These are phyloP conservation scores for Cyclophora albipunctata DNA, from an alignment of 2,888 invertebrate genomes.

Conservation along the genomic window DNA sequence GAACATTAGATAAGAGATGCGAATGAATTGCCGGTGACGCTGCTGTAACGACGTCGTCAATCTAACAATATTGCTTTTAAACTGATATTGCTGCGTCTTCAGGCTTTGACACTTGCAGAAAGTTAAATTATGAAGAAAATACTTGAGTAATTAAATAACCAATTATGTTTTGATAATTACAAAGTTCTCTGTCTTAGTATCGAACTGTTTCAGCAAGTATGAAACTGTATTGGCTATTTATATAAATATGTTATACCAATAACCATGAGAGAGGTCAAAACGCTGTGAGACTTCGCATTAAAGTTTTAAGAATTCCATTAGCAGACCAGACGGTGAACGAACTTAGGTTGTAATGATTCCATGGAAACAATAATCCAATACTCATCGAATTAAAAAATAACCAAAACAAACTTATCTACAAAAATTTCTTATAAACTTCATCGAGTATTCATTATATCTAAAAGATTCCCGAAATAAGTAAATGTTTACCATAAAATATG, in stretches of 20 bases:
- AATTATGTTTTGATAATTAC: constrained; percentile 2
- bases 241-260: constrained; percentile 5
- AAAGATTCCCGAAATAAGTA: constrained; percentile 18
- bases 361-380: too few relatives aligned
- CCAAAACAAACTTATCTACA: too few relatives aligned
- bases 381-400: too few relatives aligned
- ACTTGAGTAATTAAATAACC: not conserved
- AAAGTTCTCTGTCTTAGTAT: too few relatives aligned
- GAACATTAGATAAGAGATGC: constrained; percentile 29
- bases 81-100: constrained; percentile 14
- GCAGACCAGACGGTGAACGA: constrained; percentile 38
- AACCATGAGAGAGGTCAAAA: constrained; percentile 21
- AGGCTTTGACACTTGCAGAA: too few relatives aligned
- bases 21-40: constrained; percentile 34
- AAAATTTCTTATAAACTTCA: constrained; percentile 17
- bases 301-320: constrained; percentile 48
- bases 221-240: too few relatives aligned
- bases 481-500: not conserved
- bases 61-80: constrained; percentile 30
- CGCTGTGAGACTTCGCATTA: constrained; percentile 26
- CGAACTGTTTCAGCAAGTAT: too few relatives aligned
- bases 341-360: constrained; percentile 9
- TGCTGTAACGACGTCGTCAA: constrained; percentile 37
- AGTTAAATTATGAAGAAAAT: too few relatives aligned
- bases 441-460: constrained; percentile 6